Conservation (phyloP, 2,113 vertebrate genomes). For the Athene cunicularia region DNA sequence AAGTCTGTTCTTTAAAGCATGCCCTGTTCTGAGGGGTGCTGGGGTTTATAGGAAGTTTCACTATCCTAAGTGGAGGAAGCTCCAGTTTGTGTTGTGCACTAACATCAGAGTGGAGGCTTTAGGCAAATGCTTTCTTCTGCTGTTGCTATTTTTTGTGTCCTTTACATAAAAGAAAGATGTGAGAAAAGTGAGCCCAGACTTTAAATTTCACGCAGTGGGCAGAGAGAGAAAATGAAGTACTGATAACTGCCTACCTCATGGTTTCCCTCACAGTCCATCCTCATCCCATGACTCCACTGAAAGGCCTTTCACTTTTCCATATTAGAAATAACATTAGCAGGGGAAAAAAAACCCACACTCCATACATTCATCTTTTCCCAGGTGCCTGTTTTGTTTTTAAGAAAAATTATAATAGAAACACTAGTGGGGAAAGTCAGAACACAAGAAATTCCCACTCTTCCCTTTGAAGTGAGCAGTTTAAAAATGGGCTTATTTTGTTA, state of each 20-base stretch:
- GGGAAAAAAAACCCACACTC: not conserved
- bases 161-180: fast-evolving
- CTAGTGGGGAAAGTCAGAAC: constrained; percentile 6
- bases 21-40: not conserved
- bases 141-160: not conserved
- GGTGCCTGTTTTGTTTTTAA: constrained; percentile 34
- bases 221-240: not conserved
- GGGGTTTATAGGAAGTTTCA: not conserved
- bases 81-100: not conserved
- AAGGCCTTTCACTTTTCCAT: not conserved
- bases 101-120: not conserved
- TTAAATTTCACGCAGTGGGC: not conserved
- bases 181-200: not conserved
- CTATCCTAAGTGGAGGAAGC: not conserved
- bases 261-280: not conserved
- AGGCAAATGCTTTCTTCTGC: not conserved
- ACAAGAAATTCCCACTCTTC: constrained; percentile 48
- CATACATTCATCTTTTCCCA: constrained; percentile 7
- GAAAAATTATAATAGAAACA: constrained; percentile 26
- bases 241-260: not conserved
- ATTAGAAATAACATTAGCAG: not conserved
- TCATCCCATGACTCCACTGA: not conserved
- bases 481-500: constrained; percentile 67
- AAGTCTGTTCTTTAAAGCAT: not conserved
- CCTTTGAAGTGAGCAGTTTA: constrained; percentile 36